These are phyloP conservation scores for Athripsodes cinereus DNA, from an alignment of 2,888 invertebrate genomes.

Conservation along the genomic window DNA sequence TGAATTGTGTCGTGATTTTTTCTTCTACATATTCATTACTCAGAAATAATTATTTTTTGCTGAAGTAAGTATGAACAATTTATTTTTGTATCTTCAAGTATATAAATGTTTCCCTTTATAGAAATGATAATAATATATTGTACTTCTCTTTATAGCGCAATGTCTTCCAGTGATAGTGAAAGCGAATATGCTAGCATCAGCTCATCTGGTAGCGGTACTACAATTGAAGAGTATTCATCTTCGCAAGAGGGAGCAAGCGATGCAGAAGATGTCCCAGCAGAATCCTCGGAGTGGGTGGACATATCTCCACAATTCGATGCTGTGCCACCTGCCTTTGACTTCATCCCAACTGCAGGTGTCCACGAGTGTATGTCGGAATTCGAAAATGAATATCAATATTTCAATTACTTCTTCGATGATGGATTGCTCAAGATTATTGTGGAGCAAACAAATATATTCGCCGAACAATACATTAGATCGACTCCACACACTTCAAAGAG, in stretches of 20 bases:
- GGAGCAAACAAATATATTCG: slow-evolving; percentile 6
- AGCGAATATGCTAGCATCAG: slow-evolving; percentile 1
- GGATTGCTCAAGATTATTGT: slow-evolving; percentile 1
- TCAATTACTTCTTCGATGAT: slow-evolving; percentile 5
- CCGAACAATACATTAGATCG: slow-evolving; percentile 1
- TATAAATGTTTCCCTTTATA: neutral
- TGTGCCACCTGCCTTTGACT: slow-evolving; percentile 3
- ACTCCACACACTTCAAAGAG: slow-evolving; percentile 3
- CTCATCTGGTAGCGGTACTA: slow-evolving; percentile 18
- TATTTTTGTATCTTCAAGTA: no score
- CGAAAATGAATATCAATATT: slow-evolving; percentile 1
- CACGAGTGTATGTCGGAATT: neutral
- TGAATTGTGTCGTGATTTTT: no score
- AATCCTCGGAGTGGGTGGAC: slow-evolving; percentile 3
- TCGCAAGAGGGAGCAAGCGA: slow-evolving; percentile 1
- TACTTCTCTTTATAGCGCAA: neutral
- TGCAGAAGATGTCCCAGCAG: neutral
- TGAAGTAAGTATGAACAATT: no score
- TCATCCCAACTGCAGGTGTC: neutral
- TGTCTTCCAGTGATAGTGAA: neutral
- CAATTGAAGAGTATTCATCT: slow-evolving; percentile 4
- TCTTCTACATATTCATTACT: no score
- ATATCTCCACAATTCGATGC: neutral
- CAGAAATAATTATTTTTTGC: no score
- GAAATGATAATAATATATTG: neutral